Percentiles rank a stretch among this genome's conserved stretches.
These are phyloP conservation scores for Eupithecia subumbrata DNA, from an alignment of 2,888 invertebrate species.

Conservation along the genomic window DNA sequence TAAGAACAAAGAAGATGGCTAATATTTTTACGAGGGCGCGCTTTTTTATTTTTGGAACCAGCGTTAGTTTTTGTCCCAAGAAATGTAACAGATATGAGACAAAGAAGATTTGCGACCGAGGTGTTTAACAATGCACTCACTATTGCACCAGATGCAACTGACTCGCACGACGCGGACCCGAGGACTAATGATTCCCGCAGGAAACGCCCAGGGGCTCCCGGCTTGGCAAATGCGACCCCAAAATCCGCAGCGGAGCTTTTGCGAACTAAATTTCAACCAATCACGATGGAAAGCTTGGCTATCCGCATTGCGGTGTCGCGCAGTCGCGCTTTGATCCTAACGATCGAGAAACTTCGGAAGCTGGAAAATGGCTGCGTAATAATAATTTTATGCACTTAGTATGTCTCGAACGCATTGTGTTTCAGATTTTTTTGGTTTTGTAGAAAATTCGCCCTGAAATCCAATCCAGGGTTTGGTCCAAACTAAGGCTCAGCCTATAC, in stretches of 20 bases:
- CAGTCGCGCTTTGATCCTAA: neutral
- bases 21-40: neutral
- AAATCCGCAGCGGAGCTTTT: conserved; percentile 22
- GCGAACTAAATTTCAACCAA: conserved; percentile 20
- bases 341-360: conserved; percentile 15
- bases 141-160: conserved; percentile 17
- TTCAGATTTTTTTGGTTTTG: neutral
- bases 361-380: conserved; percentile 4
- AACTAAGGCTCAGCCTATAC: neutral
- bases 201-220: conserved; percentile 4
- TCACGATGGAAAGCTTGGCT: conserved; percentile 5
- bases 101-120: neutral
- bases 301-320: conserved; percentile 13
- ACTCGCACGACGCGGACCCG: conserved; percentile 10
- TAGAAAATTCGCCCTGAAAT: neutral
- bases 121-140: conserved; percentile 13
- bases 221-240: conserved; percentile 3
- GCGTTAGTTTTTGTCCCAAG: neutral
- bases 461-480: neutral
- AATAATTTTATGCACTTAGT: conserved; percentile 18
- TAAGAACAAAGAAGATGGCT: neutral
- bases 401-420: conserved; percentile 10
- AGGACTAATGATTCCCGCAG: conserved; percentile 15
- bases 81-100: neutral
- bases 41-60: neutral